Conservation (phyloP, 2,888 invertebrate genomes). For the Frankliniella fusca region DNA sequence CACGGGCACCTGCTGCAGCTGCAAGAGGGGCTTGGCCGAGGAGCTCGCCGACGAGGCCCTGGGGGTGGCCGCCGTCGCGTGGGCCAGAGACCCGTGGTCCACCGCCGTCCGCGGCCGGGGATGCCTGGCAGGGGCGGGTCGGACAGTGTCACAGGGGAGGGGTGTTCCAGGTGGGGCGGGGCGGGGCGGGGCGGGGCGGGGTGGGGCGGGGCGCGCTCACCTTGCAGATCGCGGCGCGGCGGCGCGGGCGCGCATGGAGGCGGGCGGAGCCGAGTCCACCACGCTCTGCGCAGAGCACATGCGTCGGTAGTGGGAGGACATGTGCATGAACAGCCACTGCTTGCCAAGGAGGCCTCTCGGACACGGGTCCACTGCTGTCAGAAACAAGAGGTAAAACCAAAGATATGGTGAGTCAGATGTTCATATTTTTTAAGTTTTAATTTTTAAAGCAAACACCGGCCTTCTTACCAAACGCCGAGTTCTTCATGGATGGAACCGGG, state of each 20-base stretch:
- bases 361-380: neutral
- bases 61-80: neutral
- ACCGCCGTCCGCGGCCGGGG: neutral
- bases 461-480: neutral
- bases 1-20: neutral
- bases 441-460: neutral
- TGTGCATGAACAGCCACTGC: slow-evolving; percentile 41
- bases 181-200: neutral
- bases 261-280: slow-evolving; percentile 46
- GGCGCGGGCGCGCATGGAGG: neutral
- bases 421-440: neutral
- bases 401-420: neutral
- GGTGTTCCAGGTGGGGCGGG: neutral
- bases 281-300: slow-evolving; percentile 46
- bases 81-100: neutral
- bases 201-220: neutral
- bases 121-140: neutral
- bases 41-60: neutral
- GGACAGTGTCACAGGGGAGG: neutral
- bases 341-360: slow-evolving; percentile 5
- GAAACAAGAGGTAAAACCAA: neutral
- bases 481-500: neutral
- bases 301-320: slow-evolving; percentile 50
- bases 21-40: neutral
- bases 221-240: neutral